Conservation (phyloP, 64 coral and sea anemone genomes). For the Anthopleura sola region DNA sequence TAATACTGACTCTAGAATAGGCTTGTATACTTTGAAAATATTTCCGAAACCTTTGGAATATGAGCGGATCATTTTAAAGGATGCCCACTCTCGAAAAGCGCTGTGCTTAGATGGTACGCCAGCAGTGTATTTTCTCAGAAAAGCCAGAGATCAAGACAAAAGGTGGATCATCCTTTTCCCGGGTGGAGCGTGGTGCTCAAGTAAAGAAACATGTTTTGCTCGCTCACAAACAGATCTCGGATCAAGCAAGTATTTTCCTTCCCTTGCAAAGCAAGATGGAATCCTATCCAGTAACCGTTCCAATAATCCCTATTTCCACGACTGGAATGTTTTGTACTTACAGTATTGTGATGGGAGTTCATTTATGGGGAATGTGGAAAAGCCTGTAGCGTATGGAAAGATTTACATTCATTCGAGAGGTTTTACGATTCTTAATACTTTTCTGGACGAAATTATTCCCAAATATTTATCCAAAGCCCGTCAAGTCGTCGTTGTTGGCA, state of each 20-base stretch:
- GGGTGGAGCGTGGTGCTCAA: conserved; percentile 3
- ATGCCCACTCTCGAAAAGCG: background rate
- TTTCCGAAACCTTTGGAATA: background rate
- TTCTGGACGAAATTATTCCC: conserved; percentile 57
- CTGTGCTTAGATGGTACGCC: conserved; percentile 9
- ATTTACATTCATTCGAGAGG: conserved; percentile 56
- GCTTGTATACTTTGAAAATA: background rate
- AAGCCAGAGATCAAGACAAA: background rate
- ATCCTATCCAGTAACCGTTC: conserved; percentile 43
- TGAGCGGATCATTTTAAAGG: background rate
- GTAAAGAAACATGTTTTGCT: background rate
- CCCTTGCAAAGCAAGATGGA: background rate
- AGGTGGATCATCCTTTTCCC: background rate
- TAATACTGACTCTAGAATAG: background rate
- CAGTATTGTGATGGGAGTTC: conserved; percentile 83
- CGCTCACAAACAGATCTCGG: background rate
- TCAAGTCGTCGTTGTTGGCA: conserved; percentile 64
- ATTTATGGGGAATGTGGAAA: conserved; percentile 56
- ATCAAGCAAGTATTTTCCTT: background rate
- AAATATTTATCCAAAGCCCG: conserved; percentile 12
- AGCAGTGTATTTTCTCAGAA: background rate
- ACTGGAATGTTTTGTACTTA: conserved; percentile 76
- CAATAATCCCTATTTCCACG: conserved; percentile 72
- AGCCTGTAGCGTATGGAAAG: conserved; percentile 45
- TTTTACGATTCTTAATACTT: conserved; percentile 49